Evolutionary conservation across 30 jellyfish, hydroid and myxozoan genomes (phyloP), one percentile per base, ranked within the genome.

Genomic region (Turritopsis rubra): DNA sequence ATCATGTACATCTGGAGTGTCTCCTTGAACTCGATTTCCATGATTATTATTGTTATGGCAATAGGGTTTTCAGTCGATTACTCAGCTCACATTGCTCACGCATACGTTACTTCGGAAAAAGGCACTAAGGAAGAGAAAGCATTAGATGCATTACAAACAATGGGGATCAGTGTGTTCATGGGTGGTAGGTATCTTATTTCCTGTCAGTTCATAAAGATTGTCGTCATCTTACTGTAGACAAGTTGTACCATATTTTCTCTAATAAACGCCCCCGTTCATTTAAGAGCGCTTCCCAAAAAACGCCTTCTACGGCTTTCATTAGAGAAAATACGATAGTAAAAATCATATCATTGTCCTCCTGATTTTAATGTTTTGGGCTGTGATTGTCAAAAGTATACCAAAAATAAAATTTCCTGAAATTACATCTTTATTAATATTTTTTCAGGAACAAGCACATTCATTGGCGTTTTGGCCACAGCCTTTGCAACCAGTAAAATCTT

Each of bases 81-180:
- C 81, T 83, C 96, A 26, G 99, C 99, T 8, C 99, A 93, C 73
- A 81, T 93, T 82, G 99, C 99, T 53, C 99, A 93, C 80, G 94
- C 97, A 16, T 93, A 71, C 66, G 89, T 81, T 28, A 87, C 77
- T 26, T 86, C 96, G 1, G 78, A 83, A 30, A 87, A 81, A 16
- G 95, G 72, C 54, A 85, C 96, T 26, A 96, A 96, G 29, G 95
- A 86, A 54, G 88, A 81, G 16, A 75, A 96, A 27, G 95, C 86
- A 28, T 81, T 88, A 20, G 95, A 93, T 65, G 99, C 99, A 3
- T 73, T 93, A 84, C 41, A 66, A 75, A 88, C 96, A 20, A 85
- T 93, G 95, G 99, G 99, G 20, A 86, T 96, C 21, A 93, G 99
- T 65, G 99, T 93, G 30, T 85, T 89, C 22, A 88, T 93, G 99